Base-by-base conservation (phyloP, 1,140 invertebrate genomes). In the Probaryconus sp. region DNA sequence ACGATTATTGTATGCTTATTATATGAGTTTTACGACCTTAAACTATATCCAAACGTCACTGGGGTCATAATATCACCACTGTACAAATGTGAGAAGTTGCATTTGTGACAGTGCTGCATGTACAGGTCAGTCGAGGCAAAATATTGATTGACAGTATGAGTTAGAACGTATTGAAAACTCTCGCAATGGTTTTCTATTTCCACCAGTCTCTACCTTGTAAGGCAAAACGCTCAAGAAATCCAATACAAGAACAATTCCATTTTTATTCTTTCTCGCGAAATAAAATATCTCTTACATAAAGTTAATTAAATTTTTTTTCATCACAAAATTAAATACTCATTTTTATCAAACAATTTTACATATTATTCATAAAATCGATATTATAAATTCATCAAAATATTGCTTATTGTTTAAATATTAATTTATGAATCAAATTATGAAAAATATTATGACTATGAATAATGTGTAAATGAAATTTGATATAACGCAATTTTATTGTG, bases 121-220 rank as follows among this genome's bases (percentile, higher is more conserved):
- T 77, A 73, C 69, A 73, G 69, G 55, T 60, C 51, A 68, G 40
- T 20, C 48, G 45, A 63, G 45, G 68, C 48, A 61, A 68, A 60
- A 76, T 81, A 81, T 81, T 78, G 79, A 81, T 81, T 81, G 73
- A 70, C 63, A 76, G 72, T 70, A 68, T 40, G 33, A 58, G 56
- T 58, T 42, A 11, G 47, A 55, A 42, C 21, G 35, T 30, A 43
- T 30, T 71, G 35, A 61, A 70, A 61, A 70, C 55, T 60, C 48
- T 50, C 45, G 45, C 53, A 38, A 45, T 42, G 40, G 45, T 69
- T 47, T 58, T 58, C 53, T 68, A 58, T 69, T 53, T 53, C 47
- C 28, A 68, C 24, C 28, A 30, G 35, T n/a, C n/a, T 58, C 42
- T 50, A 28, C 64, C 64, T 55, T 50, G 42, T 58, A 50, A 55